phyloP scores from a whole-genome alignment of 1,140 invertebrate genomes.

The Drosophila oshimai region DNA sequence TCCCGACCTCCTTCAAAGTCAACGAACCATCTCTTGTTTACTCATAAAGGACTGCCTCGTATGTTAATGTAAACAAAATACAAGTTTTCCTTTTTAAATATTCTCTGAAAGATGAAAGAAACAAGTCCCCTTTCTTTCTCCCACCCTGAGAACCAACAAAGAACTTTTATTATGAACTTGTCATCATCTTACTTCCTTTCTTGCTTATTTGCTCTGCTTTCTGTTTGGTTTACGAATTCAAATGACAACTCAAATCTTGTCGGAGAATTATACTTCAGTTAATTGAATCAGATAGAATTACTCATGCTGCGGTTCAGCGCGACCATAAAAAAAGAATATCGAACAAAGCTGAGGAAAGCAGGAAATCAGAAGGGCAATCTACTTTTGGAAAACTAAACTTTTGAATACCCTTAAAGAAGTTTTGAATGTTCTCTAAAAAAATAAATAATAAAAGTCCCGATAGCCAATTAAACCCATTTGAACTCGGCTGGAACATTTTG shows the following conservation, averaged over 20 bases:
- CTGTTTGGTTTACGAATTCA: slow-evolving; percentile 11
- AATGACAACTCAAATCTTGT: slow-evolving; percentile 30
- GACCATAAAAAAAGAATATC: neutral
- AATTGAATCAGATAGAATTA: slow-evolving; percentile 62
- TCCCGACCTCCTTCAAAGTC: slow-evolving; percentile 5
- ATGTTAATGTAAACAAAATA: slow-evolving; percentile 26
- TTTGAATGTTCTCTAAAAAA: too few species aligned
- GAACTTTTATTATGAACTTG: slow-evolving; percentile 31
- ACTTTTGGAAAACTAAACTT: neutral
- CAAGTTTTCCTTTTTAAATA: slow-evolving; percentile 40
- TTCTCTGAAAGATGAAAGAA: slow-evolving; percentile 11
- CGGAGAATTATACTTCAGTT: slow-evolving; percentile 45
- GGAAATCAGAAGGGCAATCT: slow-evolving; percentile 18
- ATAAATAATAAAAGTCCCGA: neutral
- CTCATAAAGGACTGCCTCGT: slow-evolving; percentile 10
- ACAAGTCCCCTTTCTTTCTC: neutral
- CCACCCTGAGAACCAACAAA: neutral
- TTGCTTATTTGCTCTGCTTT: neutral
- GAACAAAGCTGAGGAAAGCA: slow-evolving; percentile 2
- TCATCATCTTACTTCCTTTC: slow-evolving; percentile 4
- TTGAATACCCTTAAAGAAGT: neutral
- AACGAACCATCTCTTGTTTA: slow-evolving; percentile 25
- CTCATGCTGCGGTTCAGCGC: slow-evolving; percentile 25
- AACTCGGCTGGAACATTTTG: slow-evolving; percentile 1
- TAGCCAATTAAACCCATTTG: slow-evolving; percentile 5